Evolutionary conservation across 2,113 vertebrate genomes (phyloP).

Genomic region (Rhinolophus ferrumequinum): DNA sequence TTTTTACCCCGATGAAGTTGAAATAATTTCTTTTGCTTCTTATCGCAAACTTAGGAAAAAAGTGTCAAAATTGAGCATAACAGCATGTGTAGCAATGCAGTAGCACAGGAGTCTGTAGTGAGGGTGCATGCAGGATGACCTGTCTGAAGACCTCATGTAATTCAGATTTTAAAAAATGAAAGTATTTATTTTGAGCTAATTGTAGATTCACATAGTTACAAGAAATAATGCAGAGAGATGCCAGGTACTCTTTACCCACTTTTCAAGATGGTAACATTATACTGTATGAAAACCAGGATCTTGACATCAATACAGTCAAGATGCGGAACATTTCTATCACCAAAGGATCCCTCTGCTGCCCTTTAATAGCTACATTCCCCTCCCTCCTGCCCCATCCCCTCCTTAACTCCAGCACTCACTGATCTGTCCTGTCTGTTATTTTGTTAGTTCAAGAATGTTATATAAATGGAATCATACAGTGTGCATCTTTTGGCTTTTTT

Average conservation of each 20-base stretch:
- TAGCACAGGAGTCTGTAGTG: not conserved
- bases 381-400: not conserved
- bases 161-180: not conserved
- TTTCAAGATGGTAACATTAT: not conserved
- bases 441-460: not conserved
- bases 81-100: not conserved
- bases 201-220: not conserved
- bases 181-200: conserved; percentile 23
- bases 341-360: not conserved
- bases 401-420: not conserved
- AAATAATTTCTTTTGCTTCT: conserved; percentile 13
- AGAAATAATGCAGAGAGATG: not conserved
- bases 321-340: not conserved
- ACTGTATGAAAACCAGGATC: not conserved
- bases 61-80: not conserved
- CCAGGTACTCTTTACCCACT: not conserved
- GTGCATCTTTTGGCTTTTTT: not conserved
- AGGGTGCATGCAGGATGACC: not conserved
- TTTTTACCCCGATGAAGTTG: not conserved
- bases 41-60: not conserved
- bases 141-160: not conserved
- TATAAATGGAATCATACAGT: not conserved
- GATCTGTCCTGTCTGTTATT: not conserved
- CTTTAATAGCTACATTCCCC: not conserved
- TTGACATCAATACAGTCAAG: not conserved